A percentile compares a stretch with the other conserved stretches of the same genome.
phyloP scores from a whole-genome alignment of 2,113 vertebrate genomes.

The Myiagra hebetior region DNA sequence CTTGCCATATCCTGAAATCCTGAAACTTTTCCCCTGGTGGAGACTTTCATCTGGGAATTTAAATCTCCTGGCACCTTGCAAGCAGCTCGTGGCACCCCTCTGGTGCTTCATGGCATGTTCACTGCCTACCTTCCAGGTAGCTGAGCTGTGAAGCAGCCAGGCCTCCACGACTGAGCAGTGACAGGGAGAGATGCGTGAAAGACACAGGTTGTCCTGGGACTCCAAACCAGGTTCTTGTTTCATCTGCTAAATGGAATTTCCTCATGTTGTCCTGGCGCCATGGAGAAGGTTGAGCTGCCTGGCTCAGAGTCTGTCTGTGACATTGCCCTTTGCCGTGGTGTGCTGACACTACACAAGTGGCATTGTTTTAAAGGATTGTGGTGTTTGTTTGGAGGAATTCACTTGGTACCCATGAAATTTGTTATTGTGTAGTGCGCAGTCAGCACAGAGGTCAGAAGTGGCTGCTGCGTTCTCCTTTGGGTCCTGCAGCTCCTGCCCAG shows the following conservation, averaged over 20 bases:
- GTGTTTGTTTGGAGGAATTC: not conserved
- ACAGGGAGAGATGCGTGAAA: not conserved
- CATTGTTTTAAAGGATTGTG: not conserved
- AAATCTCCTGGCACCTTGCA: not conserved
- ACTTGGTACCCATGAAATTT: not conserved
- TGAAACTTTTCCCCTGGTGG: not conserved
- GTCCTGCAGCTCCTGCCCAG: not conserved
- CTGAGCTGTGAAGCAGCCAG: not conserved
- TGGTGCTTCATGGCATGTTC: not conserved
- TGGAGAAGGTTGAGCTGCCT: not conserved
- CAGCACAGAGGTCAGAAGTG: not conserved
- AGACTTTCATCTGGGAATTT: not conserved
- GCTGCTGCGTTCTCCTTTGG: not conserved
- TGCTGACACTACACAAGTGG: not conserved
- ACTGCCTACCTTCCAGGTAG: not conserved
- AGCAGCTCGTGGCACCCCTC: not conserved
- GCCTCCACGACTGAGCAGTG: rapidly evolving
- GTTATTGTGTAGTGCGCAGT: not conserved
- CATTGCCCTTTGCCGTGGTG: not conserved
- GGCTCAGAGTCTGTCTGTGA: rapidly evolving
- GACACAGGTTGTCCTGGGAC: not conserved
- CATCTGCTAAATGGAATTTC: not conserved
- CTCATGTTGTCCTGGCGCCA: not conserved
- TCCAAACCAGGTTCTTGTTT: not conserved
- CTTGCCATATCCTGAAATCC: not conserved